These are phyloP conservation scores for Tychaedon coryphoeus DNA, from an alignment of 2,113 vertebrate genomes.

Conservation along the genomic window DNA sequence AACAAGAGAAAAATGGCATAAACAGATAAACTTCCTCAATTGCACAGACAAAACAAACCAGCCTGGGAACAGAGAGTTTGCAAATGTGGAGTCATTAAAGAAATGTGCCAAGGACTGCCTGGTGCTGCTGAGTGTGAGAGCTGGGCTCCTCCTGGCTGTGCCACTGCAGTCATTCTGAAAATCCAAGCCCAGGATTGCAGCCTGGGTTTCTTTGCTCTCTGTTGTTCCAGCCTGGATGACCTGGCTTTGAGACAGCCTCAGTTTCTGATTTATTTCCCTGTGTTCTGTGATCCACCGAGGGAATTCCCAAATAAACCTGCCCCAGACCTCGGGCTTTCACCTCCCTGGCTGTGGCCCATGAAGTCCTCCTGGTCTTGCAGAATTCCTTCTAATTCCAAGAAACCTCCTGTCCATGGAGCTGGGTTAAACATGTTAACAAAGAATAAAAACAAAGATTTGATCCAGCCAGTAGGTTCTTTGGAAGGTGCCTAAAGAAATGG, in stretches of 20 bases:
- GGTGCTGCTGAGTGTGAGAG: not conserved
- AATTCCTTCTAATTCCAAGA: not conserved
- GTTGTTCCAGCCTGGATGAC: not conserved
- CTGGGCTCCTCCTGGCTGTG: not conserved
- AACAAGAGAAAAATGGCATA: not conserved
- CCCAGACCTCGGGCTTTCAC: not conserved
- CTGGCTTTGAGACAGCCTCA: rapidly evolving
- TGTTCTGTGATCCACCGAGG: not conserved
- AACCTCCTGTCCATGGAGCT: not conserved
- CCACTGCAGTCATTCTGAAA: not conserved
- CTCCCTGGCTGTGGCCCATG: not conserved
- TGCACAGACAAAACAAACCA: not conserved
- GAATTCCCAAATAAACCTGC: not conserved
- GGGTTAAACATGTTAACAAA: not conserved
- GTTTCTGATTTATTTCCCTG: not conserved
- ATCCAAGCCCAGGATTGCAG: rapidly evolving
- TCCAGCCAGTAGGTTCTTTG: not conserved
- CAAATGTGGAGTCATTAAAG: too few relatives aligned
- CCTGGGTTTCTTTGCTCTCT: not conserved
- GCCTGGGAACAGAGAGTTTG: not conserved
- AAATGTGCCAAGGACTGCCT: not conserved
- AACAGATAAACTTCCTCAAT: not conserved
- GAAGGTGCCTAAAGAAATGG: not conserved
- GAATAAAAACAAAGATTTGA: not conserved
- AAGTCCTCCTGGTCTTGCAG: not conserved